Evolutionary conservation across 2,113 vertebrate species (phyloP).

Genomic region (Cepphus grylle): DNA sequence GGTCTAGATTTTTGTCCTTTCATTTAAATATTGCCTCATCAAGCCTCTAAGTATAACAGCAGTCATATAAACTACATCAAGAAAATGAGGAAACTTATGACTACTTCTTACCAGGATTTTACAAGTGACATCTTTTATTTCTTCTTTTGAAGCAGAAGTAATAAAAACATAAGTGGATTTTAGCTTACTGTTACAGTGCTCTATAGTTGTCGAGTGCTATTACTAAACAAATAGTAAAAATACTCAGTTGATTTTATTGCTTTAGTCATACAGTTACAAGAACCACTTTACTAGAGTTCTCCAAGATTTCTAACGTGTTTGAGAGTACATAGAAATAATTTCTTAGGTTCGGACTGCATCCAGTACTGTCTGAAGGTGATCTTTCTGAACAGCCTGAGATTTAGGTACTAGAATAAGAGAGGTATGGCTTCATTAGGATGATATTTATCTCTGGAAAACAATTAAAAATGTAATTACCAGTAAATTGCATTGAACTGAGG

Average conservation of each 20-base stretch:
- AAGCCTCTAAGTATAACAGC: not conserved
- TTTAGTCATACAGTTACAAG: not conserved
- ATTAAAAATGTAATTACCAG: not conserved
- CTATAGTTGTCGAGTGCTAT: not conserved
- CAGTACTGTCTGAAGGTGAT: not conserved
- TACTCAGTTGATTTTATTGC: constrained; percentile 26
- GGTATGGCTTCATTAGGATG: not conserved
- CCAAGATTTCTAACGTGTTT: not conserved
- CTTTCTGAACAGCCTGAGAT: not conserved
- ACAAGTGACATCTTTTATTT: not conserved
- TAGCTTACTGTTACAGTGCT: not conserved
- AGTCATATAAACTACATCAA: not conserved
- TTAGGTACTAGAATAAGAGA: not conserved
- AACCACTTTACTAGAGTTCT: not conserved
- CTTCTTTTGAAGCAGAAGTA: not conserved
- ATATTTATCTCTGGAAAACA: not conserved
- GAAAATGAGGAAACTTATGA: not conserved
- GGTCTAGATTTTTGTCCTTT: not conserved
- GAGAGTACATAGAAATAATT: not conserved
- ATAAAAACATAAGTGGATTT: constrained; percentile 33
- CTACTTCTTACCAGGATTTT: not conserved
- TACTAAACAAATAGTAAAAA: constrained; percentile 39
- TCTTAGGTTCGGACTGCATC: not conserved
- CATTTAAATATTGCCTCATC: not conserved
- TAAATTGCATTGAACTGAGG: not conserved